Evolutionary conservation across 2,797 vertebrate species (phyloP).

Genomic region (Melanotaenia nigrans): DNA sequence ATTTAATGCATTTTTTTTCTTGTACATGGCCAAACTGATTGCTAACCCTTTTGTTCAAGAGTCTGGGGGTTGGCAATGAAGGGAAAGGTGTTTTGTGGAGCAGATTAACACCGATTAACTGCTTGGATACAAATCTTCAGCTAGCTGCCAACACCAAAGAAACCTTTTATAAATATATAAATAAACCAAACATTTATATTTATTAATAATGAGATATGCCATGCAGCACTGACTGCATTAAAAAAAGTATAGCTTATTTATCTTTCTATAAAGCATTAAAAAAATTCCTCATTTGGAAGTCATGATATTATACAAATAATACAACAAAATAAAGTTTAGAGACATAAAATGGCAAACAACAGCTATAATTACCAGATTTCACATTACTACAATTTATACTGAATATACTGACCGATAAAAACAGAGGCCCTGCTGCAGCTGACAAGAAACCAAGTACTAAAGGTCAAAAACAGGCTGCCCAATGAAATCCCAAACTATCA

Average conservation of each 20-base stretch:
- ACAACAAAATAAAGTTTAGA: not conserved
- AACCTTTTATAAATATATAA: not conserved
- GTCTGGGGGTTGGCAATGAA: not conserved
- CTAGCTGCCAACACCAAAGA: not conserved
- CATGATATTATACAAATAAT: not conserved
- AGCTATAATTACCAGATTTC: not conserved
- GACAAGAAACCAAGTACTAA: slow-evolving; percentile 38
- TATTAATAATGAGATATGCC: not conserved
- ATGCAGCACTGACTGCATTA: not conserved
- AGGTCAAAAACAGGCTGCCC: slow-evolving; percentile 52
- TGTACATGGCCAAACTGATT: not conserved
- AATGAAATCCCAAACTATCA: slow-evolving; percentile 55
- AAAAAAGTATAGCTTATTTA: not conserved
- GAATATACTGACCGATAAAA: not conserved
- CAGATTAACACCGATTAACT: not conserved
- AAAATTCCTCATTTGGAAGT: not conserved
- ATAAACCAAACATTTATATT: not conserved
- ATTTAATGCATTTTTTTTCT: not conserved
- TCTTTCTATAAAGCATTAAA: not conserved
- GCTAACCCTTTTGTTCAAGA: not conserved
- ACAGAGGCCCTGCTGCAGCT: not conserved
- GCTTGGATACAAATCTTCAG: not conserved
- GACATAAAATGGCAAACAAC: not conserved
- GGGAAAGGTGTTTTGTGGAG: not conserved
- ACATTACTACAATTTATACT: not conserved